Evolutionary conservation across 2,888 invertebrate species (phyloP).

Genomic region (Tetheella fluctuosa): DNA sequence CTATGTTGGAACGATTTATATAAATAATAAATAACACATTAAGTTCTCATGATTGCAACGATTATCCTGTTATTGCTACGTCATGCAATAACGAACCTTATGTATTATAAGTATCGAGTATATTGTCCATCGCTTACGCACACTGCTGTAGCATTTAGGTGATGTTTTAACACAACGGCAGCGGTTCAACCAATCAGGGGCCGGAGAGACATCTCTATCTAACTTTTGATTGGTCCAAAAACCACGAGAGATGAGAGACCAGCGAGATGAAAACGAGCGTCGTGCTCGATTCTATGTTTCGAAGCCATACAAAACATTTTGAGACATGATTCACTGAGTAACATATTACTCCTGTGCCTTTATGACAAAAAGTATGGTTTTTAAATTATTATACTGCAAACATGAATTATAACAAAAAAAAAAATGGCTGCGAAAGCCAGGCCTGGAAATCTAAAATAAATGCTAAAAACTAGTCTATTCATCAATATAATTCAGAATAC

Average conservation of each 20-base stretch:
- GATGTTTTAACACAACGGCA: constrained; percentile 16
- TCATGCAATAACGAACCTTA: constrained; percentile 20
- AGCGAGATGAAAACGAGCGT: not conserved
- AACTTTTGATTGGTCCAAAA: not conserved
- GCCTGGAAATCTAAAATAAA: not conserved
- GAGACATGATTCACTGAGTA: not conserved
- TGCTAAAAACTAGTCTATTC: not conserved
- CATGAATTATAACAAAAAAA: constrained; percentile 5
- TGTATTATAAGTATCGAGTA: constrained; percentile 33
- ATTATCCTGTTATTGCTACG: constrained; percentile 25
- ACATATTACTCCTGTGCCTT: constrained; percentile 4
- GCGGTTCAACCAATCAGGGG: not conserved
- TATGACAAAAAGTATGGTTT: constrained; percentile 3
- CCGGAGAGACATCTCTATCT: not conserved
- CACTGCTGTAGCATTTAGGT: constrained; percentile 51
- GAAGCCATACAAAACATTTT: not conserved
- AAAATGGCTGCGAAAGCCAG: constrained; percentile 2
- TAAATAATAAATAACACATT: constrained; percentile 12
- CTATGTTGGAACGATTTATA: constrained; percentile 17
- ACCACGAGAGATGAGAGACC: not conserved
- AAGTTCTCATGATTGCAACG: constrained; percentile 33
- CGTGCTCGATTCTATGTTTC: not conserved
- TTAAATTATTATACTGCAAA: not conserved
- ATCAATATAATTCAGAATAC: not conserved
- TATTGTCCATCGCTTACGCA: constrained; percentile 48